Evolutionary conservation across 2,888 invertebrate genomes (phyloP).

Genomic region (Mythimna loreyi): DNA sequence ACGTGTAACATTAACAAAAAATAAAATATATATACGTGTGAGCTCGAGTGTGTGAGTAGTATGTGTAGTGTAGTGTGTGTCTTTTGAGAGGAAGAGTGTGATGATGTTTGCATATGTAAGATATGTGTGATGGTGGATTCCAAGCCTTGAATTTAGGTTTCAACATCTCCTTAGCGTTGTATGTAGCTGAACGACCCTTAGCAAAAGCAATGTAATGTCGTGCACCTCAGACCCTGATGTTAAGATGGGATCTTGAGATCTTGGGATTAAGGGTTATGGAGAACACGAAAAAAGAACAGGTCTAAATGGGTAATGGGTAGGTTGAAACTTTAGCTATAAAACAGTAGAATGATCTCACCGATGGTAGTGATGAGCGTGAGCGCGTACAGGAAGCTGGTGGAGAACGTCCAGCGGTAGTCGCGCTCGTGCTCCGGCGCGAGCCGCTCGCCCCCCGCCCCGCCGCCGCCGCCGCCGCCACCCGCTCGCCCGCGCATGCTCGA

Average conservation of each 20-base stretch:
- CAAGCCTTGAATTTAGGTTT: neutral
- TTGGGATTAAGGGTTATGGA: neutral
- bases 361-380: constrained; percentile 98
- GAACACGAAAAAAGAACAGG: neutral
- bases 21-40: too few species aligned
- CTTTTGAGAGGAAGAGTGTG: too few species aligned
- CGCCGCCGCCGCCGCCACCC: neutral
- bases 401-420: constrained; percentile 96
- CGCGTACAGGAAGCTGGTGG: constrained; percentile 97
- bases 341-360: constrained; percentile 91
- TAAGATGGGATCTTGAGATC: too few species aligned
- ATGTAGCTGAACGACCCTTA: neutral
- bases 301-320: neutral
- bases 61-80: too few species aligned
- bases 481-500: constrained; percentile 71
- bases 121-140: too few species aligned
- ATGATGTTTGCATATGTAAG: too few species aligned
- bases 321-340: neutral
- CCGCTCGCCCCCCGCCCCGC: constrained; percentile 67
- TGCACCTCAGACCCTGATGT: neutral
- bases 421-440: constrained; percentile 74
- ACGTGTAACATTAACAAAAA: too few species aligned
- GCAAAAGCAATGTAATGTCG: neutral
- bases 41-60: too few species aligned
- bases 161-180: too few species aligned